Evolutionary conservation across 2,888 invertebrate species (phyloP).

Genomic region (Aleiodes leptofemur): DNA sequence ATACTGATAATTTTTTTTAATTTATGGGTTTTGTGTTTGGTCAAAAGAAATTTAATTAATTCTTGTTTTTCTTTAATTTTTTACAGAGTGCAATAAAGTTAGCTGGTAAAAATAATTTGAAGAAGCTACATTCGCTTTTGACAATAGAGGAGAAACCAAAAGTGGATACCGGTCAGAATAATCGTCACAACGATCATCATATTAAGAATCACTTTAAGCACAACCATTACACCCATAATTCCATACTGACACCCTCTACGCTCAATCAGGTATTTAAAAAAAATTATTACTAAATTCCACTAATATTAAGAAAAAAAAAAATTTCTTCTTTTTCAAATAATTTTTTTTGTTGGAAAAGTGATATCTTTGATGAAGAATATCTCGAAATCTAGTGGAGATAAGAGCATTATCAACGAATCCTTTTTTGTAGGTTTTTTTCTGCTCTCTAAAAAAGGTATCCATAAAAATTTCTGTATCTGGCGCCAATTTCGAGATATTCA

Average conservation of each 20-base stretch:
- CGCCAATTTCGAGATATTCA: too few relatives aligned
- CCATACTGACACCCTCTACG: constrained; percentile 74
- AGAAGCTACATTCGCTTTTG: constrained; percentile 77
- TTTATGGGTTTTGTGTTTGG: not conserved
- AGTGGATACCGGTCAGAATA: constrained; percentile 78
- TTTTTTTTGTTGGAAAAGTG: not conserved
- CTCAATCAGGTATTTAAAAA: constrained; percentile 70
- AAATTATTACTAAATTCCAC: not conserved
- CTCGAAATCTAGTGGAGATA: too few relatives aligned
- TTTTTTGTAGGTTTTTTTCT: too few relatives aligned
- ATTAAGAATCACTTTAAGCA: constrained; percentile 74
- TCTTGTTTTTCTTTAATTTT: constrained; percentile 7
- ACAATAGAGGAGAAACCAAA: constrained; percentile 79
- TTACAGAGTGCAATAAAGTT: constrained; percentile 78
- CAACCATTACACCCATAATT: constrained; percentile 74
- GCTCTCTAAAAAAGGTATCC: too few relatives aligned
- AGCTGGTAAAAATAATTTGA: constrained; percentile 79
- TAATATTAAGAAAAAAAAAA: too few relatives aligned
- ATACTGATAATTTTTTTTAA: not conserved
- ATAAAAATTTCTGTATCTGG: too few relatives aligned
- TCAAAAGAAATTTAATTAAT: not conserved
- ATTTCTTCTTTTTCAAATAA: constrained; percentile 5
- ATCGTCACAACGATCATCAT: constrained; percentile 75
- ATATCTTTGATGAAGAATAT: too few relatives aligned
- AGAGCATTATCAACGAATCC: too few relatives aligned